Percentiles rank a stretch among this genome's conserved stretches.
phyloP scores from a whole-genome alignment of 2,113 vertebrate species.

The Anguilla rostrata region DNA sequence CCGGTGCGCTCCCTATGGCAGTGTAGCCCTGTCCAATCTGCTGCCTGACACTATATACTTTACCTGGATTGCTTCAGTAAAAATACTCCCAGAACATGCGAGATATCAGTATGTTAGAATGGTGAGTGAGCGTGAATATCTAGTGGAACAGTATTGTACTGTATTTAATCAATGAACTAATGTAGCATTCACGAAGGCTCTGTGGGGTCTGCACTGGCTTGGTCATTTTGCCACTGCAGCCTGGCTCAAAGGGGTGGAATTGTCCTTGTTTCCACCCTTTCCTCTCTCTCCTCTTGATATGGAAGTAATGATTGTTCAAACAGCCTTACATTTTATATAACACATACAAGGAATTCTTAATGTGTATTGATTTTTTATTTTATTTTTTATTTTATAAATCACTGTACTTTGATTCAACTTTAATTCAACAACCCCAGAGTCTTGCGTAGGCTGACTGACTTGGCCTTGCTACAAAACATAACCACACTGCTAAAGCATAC shows the following conservation, averaged over 20 bases:
- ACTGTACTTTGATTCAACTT: neutral
- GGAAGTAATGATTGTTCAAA: neutral
- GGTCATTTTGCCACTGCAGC: neutral
- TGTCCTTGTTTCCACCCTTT: neutral
- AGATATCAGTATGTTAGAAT: neutral
- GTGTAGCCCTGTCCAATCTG: no score
- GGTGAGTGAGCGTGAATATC: no score
- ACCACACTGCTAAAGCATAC: neutral
- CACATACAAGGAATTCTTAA: neutral
- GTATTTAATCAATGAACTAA: conserved; percentile 59
- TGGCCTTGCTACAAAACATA: neutral
- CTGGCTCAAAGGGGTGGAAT: neutral
- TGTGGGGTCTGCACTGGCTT: neutral
- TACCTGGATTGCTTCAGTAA: neutral
- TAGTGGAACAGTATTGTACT: neutral
- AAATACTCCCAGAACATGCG: neutral
- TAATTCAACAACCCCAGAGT: neutral
- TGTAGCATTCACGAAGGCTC: conserved; percentile 63
- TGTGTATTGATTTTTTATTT: neutral
- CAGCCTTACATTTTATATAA: neutral
- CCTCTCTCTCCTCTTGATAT: neutral
- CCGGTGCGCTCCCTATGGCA: no score
- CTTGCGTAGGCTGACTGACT: neutral
- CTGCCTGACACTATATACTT: neutral
- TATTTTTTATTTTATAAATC: neutral